Base-by-base conservation (phyloP, 2,113 vertebrate genomes). In the Sorex fumeus region DNA sequence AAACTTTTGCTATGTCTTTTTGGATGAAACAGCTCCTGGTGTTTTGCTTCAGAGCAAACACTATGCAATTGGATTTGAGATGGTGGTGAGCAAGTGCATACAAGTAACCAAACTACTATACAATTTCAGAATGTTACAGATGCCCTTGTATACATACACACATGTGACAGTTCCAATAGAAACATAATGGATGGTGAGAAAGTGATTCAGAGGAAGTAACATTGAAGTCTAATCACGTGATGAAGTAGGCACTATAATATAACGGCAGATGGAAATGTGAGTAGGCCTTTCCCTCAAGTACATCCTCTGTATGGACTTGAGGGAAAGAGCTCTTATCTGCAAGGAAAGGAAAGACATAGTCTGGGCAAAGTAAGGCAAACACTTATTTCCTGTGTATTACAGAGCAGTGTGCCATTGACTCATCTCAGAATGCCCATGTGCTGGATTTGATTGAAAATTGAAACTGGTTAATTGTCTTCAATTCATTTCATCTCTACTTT, bases 391-490 rank as follows among this genome's bases (percentile, higher is more conserved):
- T 15, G 6, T 50, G n/a, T 53, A 1, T 69, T 60, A 60, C 57
- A 60, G 18, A 60, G 19, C 57, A 60, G 18, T 19, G 13, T 50
- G 79, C 75, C 32, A 36, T 77, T 40, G 40, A 87, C 1, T 19
- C 47, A 36, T 62, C 66, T 25, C 32, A 40, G 77, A 40, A 7
- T 30, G 34, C 34, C 64, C 16, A 0, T 50, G 10, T 21, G 82
- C 60, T 8, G 27, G 8, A 79, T 90, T 92, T 90, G 23, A 36
- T 94, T 88, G 32, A 92, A 78, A 95, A 78, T 71, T 87, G 23
- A 47, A 83, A 1, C 70, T 43, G 45, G 30, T 87, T 66, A 62
- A 12, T 57, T 70, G 47, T 40, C 16, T 25, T 66, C 78, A 70
- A 87, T 67, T 25, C 21, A 50, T 2, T 45, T 74, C 28, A 30